phyloP scores from a whole-genome alignment of 2,888 invertebrate species.

The Pachymerium ferrugineum region DNA sequence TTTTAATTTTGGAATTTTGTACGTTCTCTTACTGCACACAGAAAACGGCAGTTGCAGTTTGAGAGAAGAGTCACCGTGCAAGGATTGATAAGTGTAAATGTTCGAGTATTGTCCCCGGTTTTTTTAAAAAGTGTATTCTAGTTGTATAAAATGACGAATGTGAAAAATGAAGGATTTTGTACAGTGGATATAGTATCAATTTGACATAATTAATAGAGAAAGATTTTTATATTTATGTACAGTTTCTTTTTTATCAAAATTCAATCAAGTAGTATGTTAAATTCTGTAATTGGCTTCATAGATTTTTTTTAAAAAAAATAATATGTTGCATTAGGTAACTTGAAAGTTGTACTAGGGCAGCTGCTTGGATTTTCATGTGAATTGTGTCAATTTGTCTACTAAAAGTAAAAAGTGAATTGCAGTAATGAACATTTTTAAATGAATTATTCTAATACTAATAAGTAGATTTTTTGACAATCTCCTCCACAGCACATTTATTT shows the following conservation, averaged over 20 bases:
- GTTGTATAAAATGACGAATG: conserved; percentile 7
- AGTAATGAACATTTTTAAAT: not conserved
- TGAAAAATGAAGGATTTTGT: not conserved
- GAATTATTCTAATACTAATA: not conserved
- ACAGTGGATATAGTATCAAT: conserved; percentile 20
- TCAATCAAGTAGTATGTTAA: too few species aligned
- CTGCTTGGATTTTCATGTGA: not conserved
- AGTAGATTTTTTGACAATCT: too few species aligned
- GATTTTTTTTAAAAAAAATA: too few species aligned
- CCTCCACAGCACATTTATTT: not conserved
- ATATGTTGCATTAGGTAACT: too few species aligned
- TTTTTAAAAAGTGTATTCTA: not conserved
- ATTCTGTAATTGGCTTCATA: too few species aligned
- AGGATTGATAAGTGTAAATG: not conserved
- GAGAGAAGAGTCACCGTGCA: too few species aligned
- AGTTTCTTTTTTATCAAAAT: not conserved
- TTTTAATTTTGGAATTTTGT: not conserved
- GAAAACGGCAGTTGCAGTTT: not conserved
- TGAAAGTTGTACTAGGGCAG: conserved; percentile 11
- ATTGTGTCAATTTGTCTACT: not conserved
- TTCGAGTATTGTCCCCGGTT: not conserved
- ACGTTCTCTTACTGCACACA: not conserved
- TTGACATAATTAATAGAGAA: conserved; percentile 19
- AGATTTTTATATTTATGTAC: conserved; percentile 13
- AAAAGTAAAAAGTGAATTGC: not conserved